Evolutionary conservation across 1,140 invertebrate species (phyloP).

Genomic region (Ditylenchus dipsaci): DNA sequence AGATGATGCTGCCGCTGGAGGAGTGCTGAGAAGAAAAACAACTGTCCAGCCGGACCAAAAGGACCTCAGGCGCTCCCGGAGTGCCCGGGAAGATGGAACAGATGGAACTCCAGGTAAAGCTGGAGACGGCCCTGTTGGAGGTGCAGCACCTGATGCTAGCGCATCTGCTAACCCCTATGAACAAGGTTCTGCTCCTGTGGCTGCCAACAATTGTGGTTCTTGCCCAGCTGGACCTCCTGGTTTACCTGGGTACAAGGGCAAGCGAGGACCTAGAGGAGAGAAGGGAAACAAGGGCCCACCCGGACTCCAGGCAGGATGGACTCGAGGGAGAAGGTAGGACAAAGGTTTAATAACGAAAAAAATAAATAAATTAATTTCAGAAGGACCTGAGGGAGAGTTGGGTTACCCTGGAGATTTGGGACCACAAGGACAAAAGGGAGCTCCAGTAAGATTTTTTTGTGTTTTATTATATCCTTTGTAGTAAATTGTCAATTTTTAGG

Average conservation of each 20-base stretch:
- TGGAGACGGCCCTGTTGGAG: constrained; percentile 6
- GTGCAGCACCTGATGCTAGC: neutral
- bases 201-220: constrained; percentile 8
- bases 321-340: constrained; percentile 3
- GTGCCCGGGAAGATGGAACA: constrained; percentile 3
- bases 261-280: constrained; percentile 33
- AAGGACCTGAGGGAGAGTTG: constrained; percentile 28
- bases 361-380: constrained; percentile 2
- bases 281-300: constrained; percentile 28
- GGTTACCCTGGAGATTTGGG: constrained; percentile 28
- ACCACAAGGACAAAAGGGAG: constrained; percentile 5
- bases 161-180: neutral
- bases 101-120: constrained; percentile 4
- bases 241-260: constrained; percentile 38
- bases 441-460: constrained; percentile 23
- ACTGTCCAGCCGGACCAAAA: neutral
- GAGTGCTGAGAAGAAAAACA: neutral
- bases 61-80: constrained; percentile 8
- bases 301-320: constrained; percentile 22
- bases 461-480: constrained; percentile 6
- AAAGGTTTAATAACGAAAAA: neutral
- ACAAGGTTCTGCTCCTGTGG: too few species aligned
- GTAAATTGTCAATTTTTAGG: neutral
- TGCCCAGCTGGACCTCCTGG: constrained; percentile 36
- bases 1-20: neutral